Conservation (phyloP, 2,113 vertebrate genomes). For the Silurus meridionalis region DNA sequence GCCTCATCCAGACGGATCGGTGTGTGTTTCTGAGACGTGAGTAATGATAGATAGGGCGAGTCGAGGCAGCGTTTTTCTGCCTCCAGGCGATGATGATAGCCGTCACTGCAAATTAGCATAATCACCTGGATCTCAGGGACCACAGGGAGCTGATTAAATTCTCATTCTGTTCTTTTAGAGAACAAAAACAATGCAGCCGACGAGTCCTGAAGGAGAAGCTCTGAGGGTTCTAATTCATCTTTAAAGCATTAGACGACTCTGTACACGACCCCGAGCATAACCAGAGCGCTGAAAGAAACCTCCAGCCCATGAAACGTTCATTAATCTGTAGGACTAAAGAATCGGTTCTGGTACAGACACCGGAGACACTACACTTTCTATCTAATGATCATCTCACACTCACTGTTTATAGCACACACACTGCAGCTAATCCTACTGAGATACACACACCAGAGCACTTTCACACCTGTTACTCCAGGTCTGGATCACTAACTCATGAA, state of each 20-base stretch:
- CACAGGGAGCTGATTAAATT: slow-evolving; percentile 22
- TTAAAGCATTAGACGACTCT: background rate
- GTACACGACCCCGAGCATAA: background rate
- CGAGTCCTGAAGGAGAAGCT: background rate
- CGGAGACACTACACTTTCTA: background rate
- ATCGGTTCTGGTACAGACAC: background rate
- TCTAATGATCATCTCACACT: background rate
- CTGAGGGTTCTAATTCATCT: background rate
- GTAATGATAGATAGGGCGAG: slow-evolving; percentile 20
- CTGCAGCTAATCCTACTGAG: background rate
- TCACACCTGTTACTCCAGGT: background rate
- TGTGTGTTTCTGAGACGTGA: background rate
- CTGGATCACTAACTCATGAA: background rate
- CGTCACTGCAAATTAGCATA: slow-evolving; percentile 23
- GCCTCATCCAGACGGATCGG: background rate
- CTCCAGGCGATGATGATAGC: slow-evolving; percentile 13
- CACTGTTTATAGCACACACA: background rate
- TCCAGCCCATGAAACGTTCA: slow-evolving; percentile 29
- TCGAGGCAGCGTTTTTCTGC: background rate
- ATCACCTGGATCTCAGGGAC: slow-evolving; percentile 18
- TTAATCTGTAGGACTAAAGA: background rate
- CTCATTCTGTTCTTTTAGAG: background rate
- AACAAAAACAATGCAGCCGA: background rate
- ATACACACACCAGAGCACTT: background rate
- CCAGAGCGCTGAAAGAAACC: background rate